Base-by-base conservation (phyloP, 2,113 vertebrate genomes). In the Tupaia tana region DNA sequence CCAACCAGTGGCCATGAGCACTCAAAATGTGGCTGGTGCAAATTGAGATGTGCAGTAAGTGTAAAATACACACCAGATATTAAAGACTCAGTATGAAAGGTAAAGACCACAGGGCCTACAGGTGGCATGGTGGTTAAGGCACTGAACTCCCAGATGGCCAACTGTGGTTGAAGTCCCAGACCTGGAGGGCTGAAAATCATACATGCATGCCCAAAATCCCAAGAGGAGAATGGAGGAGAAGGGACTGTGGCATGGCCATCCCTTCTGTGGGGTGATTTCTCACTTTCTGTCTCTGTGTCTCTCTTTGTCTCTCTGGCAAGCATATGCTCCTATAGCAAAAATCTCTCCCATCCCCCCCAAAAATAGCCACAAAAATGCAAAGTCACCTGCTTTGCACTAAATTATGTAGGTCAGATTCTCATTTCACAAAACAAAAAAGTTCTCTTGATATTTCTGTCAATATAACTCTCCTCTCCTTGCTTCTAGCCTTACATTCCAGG, bases 351-450 rank as follows among this genome's bases (percentile, higher is more conserved):
- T 43, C 43, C 43, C 22, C 43, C 84, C 61, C 77, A 81, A 58
- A 78, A 89, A 86, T 31, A 79, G 58, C 19, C 86, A 34, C 84
- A 75, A 75, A 93, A 81, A 90, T 54, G 24, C 75, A 95, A 77
- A 93, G 56, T 5, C 25, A n/a, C 73, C 63, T 66, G 27, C 14
- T 52, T 4, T 77, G 2, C 15, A 84, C 67, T 75, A 56, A 78
- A 69, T 79, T 91, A 31, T 27, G 71, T 54, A 78, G n/a, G 69
- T 69, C 69, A 91, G 29, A 81, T 91, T 94, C 69, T 56, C 69
- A 70, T 29, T 58, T 64, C 0, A 1, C 7, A 15, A 66, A 74
- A 25, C 43, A 90, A 29, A 63, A 9, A 92, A 27, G 29, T 56
- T 6, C 24, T 74, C 19, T 56, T 22, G 34, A 63, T 80, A 16